A percentile compares a stretch with the other conserved stretches of the same genome.
Evolutionary conservation across 2,888 invertebrate genomes (phyloP).

Genomic region (Frankliniella fusca): DNA sequence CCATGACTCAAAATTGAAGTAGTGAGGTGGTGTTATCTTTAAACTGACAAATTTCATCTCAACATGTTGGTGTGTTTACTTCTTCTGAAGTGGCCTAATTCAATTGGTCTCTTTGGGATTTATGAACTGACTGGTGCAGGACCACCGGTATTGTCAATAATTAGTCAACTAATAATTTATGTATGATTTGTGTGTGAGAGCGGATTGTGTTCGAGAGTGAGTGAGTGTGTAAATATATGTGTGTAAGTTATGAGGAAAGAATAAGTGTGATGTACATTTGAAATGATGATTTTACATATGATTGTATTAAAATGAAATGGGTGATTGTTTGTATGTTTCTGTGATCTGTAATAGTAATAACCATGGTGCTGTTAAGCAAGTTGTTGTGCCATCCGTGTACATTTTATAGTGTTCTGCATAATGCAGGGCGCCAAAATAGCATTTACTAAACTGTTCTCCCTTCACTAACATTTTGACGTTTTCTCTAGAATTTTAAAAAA

Average conservation of each 20-base stretch:
- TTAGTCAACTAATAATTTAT: constrained; percentile 27
- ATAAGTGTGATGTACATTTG: neutral
- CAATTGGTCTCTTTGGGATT: neutral
- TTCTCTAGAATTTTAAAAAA: neutral
- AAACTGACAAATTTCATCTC: neutral
- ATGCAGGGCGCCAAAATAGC: neutral
- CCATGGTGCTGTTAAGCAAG: constrained; percentile 8
- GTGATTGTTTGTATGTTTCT: constrained; percentile 10
- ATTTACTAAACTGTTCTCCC: constrained; percentile 20
- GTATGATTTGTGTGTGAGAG: neutral
- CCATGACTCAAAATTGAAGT: neutral
- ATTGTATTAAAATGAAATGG: neutral
- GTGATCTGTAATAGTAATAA: constrained; percentile 1
- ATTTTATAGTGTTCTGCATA: neutral
- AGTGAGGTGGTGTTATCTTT: neutral
- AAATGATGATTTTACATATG: neutral
- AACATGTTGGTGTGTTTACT: neutral
- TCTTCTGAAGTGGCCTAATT: neutral
- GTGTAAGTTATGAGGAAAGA: neutral
- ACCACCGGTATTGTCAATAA: constrained; percentile 19
- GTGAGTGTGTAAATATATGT: neutral
- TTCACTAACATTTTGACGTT: constrained; percentile 9
- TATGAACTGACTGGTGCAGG: constrained; percentile 22
- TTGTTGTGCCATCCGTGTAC: constrained; percentile 3
- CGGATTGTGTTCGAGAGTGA: neutral